phyloP scores from a whole-genome alignment of 2,888 invertebrate species.

The Brachyptera risi region DNA sequence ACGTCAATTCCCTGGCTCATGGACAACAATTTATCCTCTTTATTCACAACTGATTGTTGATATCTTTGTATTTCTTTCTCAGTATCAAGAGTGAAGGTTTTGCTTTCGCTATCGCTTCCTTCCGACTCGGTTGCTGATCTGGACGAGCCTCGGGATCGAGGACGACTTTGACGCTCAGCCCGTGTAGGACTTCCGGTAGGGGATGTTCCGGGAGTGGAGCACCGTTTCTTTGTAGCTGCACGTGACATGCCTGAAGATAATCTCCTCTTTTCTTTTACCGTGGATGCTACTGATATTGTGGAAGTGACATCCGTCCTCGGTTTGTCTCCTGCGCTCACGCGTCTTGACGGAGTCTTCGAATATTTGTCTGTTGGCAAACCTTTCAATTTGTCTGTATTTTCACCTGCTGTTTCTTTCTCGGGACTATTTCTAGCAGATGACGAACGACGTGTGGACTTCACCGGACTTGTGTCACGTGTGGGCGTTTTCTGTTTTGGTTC shows the following conservation, averaged over 20 bases:
- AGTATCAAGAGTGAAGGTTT: background rate
- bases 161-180: conserved; percentile 37
- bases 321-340: conserved; percentile 28
- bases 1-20: background rate
- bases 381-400: background rate
- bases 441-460: conserved; percentile 11
- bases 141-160: conserved; percentile 30
- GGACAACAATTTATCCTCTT: background rate
- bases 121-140: conserved; percentile 26
- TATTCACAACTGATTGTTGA: background rate
- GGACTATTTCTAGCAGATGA: conserved; percentile 14
- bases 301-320: conserved; percentile 12
- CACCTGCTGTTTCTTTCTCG: background rate
- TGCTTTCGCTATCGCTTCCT: conserved; percentile 16
- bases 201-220: conserved; percentile 45
- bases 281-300: conserved; percentile 17
- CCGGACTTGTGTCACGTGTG: conserved; percentile 13
- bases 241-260: conserved; percentile 32
- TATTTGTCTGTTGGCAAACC: background rate
- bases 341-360: conserved; percentile 7
- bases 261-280: conserved; percentile 32
- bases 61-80: conserved; percentile 1
- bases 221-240: conserved; percentile 36
- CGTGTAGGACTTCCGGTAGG: conserved; percentile 54
- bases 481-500: background rate